Base-by-base conservation (phyloP, 2,888 invertebrate genomes). In the Omphaloscelis lunosa region DNA sequence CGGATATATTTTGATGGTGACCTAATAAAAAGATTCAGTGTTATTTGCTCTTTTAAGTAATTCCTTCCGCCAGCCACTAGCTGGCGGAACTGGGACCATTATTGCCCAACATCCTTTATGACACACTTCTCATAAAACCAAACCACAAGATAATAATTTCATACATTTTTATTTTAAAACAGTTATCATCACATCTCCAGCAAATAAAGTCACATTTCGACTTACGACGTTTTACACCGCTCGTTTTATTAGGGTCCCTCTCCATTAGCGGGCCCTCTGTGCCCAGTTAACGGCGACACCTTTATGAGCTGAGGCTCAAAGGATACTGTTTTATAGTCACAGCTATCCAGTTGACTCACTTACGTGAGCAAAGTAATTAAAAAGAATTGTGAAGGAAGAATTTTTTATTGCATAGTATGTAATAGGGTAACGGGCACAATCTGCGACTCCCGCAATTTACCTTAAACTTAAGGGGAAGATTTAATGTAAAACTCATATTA, bases 161-260 rank as follows among this genome's bases (percentile, higher is more conserved):
- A 48, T 27, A 34, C 17, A 63, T 39, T 66, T 75, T 62, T 39
- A 59, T 67, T 63, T 45, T 29, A 62, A 58, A 83, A 74, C 68
- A 69, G 56, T 53, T 65, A 61, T 51, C 68, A 58, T 29, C n/a
- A 58, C 41, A 51, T 72, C 70, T 67, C 11, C 27, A 63, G 53
- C 27, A 7, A 51, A 67, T 45, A 75, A 59, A 75, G 23, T 34
- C 51, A 8, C 53, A 48, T 39, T 17, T 27, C n/a, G 51, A 72
- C 34, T 75, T 53, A 6, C 39, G 39, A 61, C 65, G 27, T 74
- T 84, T 66, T 69, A 72, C 68, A 34, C n/a, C 48, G n/a, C 23
- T 20, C n/a, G 6, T 86, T 90, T 91, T 90, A 90, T 90, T 86
- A 86, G 82, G 88, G 86, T 86, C 75, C 20, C 48, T 63, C 59